phyloP scores from a whole-genome alignment of 2,888 invertebrate species.

The Euzetes globulus region DNA sequence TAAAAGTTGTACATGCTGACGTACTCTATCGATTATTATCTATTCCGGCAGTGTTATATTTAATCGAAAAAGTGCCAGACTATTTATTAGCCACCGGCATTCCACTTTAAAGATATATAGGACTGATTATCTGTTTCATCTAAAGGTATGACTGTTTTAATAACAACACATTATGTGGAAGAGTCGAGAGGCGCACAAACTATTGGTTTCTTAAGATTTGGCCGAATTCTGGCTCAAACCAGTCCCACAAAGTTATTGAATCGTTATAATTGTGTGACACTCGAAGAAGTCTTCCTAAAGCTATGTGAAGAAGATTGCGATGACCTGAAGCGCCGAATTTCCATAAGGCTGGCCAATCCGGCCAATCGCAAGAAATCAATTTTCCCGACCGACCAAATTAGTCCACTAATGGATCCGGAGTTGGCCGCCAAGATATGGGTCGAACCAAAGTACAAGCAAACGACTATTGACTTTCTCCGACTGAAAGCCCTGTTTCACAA shows the following conservation, averaged over 20 bases:
- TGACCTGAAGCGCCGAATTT: constrained; percentile 23
- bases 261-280: constrained; percentile 47
- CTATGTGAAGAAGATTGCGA: constrained; percentile 51
- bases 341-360: background rate
- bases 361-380: background rate
- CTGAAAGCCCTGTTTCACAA: constrained; percentile 29
- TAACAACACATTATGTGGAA: constrained; percentile 33
- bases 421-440: background rate
- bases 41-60: too few relatives aligned
- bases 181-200: constrained; percentile 30
- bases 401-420: background rate
- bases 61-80: too few relatives aligned
- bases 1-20: background rate
- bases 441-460: background rate
- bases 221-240: constrained; percentile 80
- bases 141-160: constrained; percentile 31
- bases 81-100: background rate
- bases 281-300: constrained; percentile 88
- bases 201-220: constrained; percentile 83
- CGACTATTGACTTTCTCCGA: background rate
- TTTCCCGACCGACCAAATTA: background rate
- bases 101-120: background rate
- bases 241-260: constrained; percentile 66
- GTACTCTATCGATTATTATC: too few relatives aligned
- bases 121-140: background rate